Conservation (phyloP, 35 echinoderm and acorn worm genomes). For the Apostichopus parvimensis region DNA sequence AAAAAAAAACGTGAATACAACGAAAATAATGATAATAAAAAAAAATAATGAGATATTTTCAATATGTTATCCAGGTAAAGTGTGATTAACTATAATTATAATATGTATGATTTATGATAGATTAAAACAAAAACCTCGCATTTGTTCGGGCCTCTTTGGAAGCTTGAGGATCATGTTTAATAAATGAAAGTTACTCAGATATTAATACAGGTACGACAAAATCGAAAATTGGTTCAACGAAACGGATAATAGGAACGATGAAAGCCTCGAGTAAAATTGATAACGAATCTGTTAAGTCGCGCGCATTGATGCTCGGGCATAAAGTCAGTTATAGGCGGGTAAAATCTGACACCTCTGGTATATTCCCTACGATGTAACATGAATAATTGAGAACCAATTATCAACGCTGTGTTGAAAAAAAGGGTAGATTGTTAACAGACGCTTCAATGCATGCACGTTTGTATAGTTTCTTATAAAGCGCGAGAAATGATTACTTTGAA, state of each 20-base stretch:
- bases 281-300: conserved; percentile 20
- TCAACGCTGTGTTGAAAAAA: conserved; percentile 8
- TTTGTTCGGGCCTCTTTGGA: conserved; percentile 23
- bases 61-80: conserved; percentile 18
- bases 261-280: conserved; percentile 27
- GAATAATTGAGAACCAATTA: conserved; percentile 40
- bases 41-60: neutral
- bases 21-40: neutral
- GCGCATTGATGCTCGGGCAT: neutral
- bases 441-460: neutral
- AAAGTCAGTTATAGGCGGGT: neutral
- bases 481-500: too few relatives aligned
- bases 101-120: conserved; percentile 9
- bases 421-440: conserved; percentile 6
- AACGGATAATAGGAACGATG: conserved; percentile 15
- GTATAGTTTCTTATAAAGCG: too few relatives aligned
- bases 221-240: conserved; percentile 23
- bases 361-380: neutral
- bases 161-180: conserved; percentile 15
- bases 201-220: conserved; percentile 32
- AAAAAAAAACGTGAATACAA: neutral
- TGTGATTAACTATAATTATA: conserved; percentile 41
- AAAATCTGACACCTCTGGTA: conserved; percentile 31
- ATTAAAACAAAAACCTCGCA: neutral
- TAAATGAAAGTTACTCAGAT: conserved; percentile 49